phyloP scores from a whole-genome alignment of 2,888 invertebrate genomes.

The Lissocephala sabroskyi region DNA sequence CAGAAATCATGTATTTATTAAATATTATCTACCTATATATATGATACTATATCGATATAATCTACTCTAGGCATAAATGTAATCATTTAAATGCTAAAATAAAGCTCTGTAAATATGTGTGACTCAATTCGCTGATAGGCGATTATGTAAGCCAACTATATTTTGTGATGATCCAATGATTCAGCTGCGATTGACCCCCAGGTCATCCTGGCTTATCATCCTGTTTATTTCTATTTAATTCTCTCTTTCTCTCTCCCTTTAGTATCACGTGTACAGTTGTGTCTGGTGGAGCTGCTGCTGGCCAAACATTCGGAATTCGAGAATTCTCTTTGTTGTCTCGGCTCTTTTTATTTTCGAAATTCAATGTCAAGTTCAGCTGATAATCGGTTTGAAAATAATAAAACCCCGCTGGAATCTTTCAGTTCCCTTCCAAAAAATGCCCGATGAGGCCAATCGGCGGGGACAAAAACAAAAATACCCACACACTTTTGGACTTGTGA shows the following conservation, averaged over 20 bases:
- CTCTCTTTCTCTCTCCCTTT: slow-evolving; percentile 10
- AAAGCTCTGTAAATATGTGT: slow-evolving; percentile 23
- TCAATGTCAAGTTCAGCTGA: slow-evolving; percentile 59
- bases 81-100: slow-evolving; percentile 43
- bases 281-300: slow-evolving; percentile 18
- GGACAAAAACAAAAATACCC: too few species aligned
- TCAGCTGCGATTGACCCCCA: slow-evolving; percentile 37
- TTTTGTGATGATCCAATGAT: slow-evolving; percentile 19
- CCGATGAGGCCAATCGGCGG: too few species aligned
- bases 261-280: slow-evolving; percentile 34
- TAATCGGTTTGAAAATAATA: not conserved
- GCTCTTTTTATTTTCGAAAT: slow-evolving; percentile 10
- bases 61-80: slow-evolving; percentile 18
- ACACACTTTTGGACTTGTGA: slow-evolving; percentile 3
- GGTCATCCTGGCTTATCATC: slow-evolving; percentile 37
- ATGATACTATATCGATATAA: slow-evolving; percentile 29
- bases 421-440: too few species aligned
- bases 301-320: too few species aligned
- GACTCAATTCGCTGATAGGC: too few species aligned
- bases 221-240: too few species aligned
- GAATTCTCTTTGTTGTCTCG: too few species aligned
- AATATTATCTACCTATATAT: slow-evolving; percentile 42
- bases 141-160: slow-evolving; percentile 38
- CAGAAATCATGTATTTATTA: slow-evolving; percentile 42
- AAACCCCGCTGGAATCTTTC: too few species aligned